Evolutionary conservation across 2,113 vertebrate genomes (phyloP).

Genomic region (Antechinus flavipes): DNA sequence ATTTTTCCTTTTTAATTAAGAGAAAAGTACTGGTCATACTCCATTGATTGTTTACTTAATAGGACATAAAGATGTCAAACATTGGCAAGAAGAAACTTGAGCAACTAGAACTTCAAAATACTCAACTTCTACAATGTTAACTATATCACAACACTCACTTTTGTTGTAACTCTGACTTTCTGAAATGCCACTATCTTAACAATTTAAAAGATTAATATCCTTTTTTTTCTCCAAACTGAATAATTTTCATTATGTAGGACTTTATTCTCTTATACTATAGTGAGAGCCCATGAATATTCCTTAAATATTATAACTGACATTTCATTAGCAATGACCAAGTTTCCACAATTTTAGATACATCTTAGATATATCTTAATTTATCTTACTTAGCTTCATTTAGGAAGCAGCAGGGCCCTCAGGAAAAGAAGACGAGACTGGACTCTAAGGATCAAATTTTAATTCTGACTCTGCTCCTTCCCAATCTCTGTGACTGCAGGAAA

Average conservation of each 20-base stretch:
- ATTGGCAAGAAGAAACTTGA: slow-evolving; percentile 14
- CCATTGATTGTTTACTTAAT: slow-evolving; percentile 60
- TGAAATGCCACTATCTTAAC: background rate
- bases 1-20: slow-evolving; percentile 68
- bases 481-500: background rate
- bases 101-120: slow-evolving; percentile 29
- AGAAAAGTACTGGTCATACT: slow-evolving; percentile 62
- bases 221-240: background rate
- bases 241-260: background rate
- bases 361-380: background rate
- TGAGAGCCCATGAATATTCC: background rate
- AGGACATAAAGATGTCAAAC: slow-evolving; percentile 68
- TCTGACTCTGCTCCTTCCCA: background rate
- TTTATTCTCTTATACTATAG: background rate
- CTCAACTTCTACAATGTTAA: background rate
- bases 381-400: background rate
- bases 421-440: background rate
- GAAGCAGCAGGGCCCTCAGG: background rate
- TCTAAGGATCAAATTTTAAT: background rate
- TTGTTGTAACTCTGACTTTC: background rate
- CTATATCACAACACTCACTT: background rate
- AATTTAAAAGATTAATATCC: background rate
- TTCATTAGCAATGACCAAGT: background rate
- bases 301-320: slow-evolving; percentile 38
- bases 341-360: background rate